Conservation (phyloP, 1,140 invertebrate species). For the Teleogryllus occipitalis region DNA sequence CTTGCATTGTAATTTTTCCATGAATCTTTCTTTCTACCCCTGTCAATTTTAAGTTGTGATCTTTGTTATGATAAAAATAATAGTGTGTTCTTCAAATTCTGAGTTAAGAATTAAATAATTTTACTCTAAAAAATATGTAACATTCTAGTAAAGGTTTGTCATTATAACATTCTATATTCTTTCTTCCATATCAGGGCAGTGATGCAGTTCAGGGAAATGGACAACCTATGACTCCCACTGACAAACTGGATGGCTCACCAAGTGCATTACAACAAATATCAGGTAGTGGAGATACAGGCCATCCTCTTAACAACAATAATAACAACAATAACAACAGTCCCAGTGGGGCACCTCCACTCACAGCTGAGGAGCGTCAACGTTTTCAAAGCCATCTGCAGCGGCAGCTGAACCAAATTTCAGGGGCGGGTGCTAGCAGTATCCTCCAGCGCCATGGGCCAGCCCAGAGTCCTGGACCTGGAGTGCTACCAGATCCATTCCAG, state of each 20-base stretch:
- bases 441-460: slow-evolving; percentile 3
- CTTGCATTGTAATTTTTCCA: no score
- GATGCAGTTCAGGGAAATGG: slow-evolving; percentile 35
- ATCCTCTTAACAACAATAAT: slow-evolving; percentile 1
- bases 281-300: background rate
- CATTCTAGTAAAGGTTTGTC: background rate
- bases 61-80: no score
- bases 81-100: no score
- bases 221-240: slow-evolving; percentile 31
- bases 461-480: background rate
- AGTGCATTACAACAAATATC: slow-evolving; percentile 2
- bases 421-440: slow-evolving; percentile 13
- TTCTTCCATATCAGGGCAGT: background rate
- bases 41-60: no score
- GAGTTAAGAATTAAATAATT: background rate
- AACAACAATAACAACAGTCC: slow-evolving; percentile 6
- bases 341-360: slow-evolving; percentile 11
- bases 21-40: no score
- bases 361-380: slow-evolving; percentile 41
- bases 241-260: slow-evolving; percentile 11
- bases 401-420: slow-evolving; percentile 34
- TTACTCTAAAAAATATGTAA: background rate
- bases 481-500: slow-evolving; percentile 2
- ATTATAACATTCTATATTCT: background rate
- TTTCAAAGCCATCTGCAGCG: slow-evolving; percentile 47